A percentile compares a stretch with the other conserved stretches of the same genome.
These are phyloP conservation scores for Dicentrarchus labrax DNA, from an alignment of 2,113 vertebrate species.

Conservation along the genomic window DNA sequence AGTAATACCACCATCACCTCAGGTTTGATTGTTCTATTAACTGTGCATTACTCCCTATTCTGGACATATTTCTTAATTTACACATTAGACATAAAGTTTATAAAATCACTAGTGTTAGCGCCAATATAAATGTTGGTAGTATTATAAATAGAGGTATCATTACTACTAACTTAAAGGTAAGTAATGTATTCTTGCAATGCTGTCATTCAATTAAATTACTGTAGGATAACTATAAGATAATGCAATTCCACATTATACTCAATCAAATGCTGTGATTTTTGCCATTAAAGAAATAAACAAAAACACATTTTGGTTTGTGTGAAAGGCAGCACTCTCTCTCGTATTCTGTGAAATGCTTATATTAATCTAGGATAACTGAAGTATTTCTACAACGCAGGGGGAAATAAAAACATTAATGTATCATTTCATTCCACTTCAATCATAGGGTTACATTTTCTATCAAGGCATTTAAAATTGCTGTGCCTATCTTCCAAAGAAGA, in stretches of 20 bases:
- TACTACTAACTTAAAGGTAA: too few species aligned
- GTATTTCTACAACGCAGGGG: not conserved
- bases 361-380: slow-evolving; percentile 10
- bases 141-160: not conserved
- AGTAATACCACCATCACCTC: not conserved
- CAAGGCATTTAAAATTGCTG: slow-evolving; percentile 4
- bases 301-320: not conserved
- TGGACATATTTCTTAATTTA: not conserved
- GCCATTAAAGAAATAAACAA: not conserved
- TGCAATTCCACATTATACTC: not conserved
- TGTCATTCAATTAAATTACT: not conserved
- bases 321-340: not conserved
- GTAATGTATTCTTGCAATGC: not conserved
- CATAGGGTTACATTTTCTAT: not conserved
- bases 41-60: too few species aligned
- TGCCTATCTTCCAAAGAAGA: slow-evolving; percentile 9
- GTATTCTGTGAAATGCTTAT: not conserved
- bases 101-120: not conserved
- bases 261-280: not conserved
- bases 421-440: slow-evolving; percentile 35
- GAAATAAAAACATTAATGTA: slow-evolving; percentile 29
- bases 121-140: not conserved
- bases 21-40: not conserved
- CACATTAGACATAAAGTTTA: not conserved
- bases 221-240: not conserved